Conservation (phyloP, 1,140 invertebrate genomes). For the Geopemphigus sp. region DNA sequence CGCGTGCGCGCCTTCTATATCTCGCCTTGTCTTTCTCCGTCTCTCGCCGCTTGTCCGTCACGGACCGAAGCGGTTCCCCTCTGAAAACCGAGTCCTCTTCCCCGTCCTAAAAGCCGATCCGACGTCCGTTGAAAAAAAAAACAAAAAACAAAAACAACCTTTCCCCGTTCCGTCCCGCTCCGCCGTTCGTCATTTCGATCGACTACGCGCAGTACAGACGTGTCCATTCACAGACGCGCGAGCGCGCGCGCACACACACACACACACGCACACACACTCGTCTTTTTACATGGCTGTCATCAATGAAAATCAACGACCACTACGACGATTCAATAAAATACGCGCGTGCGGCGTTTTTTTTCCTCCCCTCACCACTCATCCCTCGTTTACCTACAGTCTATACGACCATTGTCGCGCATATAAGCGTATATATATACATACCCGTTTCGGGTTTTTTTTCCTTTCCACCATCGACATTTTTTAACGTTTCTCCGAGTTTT, state of each 20-base stretch:
- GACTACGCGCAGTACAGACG: not conserved
- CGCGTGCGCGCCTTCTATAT: no score
- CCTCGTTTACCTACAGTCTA: no score
- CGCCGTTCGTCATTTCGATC: not conserved
- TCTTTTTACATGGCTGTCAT: conserved; percentile 26
- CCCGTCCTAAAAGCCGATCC: not conserved
- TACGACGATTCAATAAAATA: conserved; percentile 28
- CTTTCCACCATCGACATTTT: conserved; percentile 16
- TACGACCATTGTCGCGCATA: not conserved
- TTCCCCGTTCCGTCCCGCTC: not conserved
- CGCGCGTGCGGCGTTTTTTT: no score
- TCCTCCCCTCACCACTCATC: not conserved
- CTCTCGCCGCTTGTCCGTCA: no score
- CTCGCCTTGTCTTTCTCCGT: no score
- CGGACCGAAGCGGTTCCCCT: conserved; percentile 18
- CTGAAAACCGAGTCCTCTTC: no score
- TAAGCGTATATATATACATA: not conserved
- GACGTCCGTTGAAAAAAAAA: not conserved
- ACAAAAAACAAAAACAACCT: not conserved
- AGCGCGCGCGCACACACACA: not conserved
- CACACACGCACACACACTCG: not conserved
- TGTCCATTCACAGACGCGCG: conserved; percentile 28
- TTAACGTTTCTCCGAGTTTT: conserved; percentile 31
- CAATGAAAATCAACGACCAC: conserved; percentile 28
- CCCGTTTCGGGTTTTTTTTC: conserved; percentile 7